Base-by-base conservation (phyloP, 2,888 invertebrate genomes). In the Aleiodes testaceus region DNA sequence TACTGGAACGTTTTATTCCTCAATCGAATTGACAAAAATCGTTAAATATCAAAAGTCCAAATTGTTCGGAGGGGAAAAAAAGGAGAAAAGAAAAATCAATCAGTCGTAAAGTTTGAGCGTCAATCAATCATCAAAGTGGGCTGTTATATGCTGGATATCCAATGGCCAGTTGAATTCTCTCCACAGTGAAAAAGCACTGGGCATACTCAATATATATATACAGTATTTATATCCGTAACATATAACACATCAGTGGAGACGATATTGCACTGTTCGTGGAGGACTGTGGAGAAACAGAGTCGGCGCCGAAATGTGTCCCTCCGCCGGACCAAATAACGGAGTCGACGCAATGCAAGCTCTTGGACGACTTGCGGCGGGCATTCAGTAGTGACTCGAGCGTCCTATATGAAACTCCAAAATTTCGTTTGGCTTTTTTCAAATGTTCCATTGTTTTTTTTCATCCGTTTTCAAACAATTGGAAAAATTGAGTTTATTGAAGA, bases 311-410 rank as follows among this genome's bases (percentile, higher is more conserved):
- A 76, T 73, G 72, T 63, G 63, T 72, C 72, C 70, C 77, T 67
- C 72, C 75, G 74, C 70, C 79, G 74, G 73, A 79, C 76, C 79
- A 78, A 77, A 74, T 75, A 78, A 76, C 81, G 79, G 86, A 85
- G 87, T 86, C 87, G 87, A 86, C 87, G 87, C 87, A 86, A 78
- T 85, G 84, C 80, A 84, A 84, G 85, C 85, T 84, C 80, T 76
- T 77, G 77, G 44, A 77, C 82, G 81, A 81, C 85, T 87, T 85
- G 84, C 86, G 84, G 84, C 83, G 84, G 84, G 85, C 83, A 79
- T 75, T 86, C 87, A 87, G 87, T 87, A 84, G 85, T 85, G 86
- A 84, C 83, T 83, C 83, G 85, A 84, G 84, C 84, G 81, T 81
- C 81, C 82, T 75, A 36, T 59, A 59, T 71, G 75, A 76, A 75